A percentile compares a stretch with the other conserved stretches of the same genome.
Evolutionary conservation across 2,113 vertebrate genomes (phyloP).

Genomic region (Tursiops truncatus): DNA sequence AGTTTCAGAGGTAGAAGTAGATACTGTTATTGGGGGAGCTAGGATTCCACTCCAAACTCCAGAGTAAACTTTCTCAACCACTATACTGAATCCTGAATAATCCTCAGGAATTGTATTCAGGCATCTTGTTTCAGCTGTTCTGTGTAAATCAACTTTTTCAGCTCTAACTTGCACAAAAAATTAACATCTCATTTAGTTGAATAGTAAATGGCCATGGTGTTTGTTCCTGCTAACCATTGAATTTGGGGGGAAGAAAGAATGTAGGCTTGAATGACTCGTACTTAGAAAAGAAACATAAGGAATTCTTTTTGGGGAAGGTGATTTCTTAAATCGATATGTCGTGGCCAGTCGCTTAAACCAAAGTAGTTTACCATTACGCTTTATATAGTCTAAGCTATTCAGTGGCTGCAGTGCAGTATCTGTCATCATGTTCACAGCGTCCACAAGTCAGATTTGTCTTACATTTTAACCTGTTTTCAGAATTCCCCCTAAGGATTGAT

Average conservation of each 20-base stretch:
- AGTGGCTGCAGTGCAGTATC: background rate
- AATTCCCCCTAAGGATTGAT: constrained; percentile 53
- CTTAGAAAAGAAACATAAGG: background rate
- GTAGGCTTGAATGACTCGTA: background rate
- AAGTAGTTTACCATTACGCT: background rate
- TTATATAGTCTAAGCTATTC: background rate
- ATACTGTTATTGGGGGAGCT: background rate
- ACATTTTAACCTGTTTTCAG: constrained; percentile 45
- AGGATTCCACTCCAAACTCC: background rate
- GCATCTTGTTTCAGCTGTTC: background rate
- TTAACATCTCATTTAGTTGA: background rate
- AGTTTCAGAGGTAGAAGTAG: background rate
- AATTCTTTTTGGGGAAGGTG: background rate
- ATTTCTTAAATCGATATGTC: background rate
- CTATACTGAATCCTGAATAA: background rate
- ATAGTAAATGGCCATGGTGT: background rate
- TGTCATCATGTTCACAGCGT: background rate
- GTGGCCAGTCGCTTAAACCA: background rate
- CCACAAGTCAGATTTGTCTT: background rate
- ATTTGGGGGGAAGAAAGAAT: background rate
- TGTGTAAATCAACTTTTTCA: background rate
- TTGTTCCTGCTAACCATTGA: background rate
- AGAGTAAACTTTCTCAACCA: background rate
- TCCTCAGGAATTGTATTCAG: background rate
- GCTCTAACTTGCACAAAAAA: constrained; percentile 4